phyloP scores from a whole-genome alignment of 2,888 invertebrate genomes.

The Unio delphinus region DNA sequence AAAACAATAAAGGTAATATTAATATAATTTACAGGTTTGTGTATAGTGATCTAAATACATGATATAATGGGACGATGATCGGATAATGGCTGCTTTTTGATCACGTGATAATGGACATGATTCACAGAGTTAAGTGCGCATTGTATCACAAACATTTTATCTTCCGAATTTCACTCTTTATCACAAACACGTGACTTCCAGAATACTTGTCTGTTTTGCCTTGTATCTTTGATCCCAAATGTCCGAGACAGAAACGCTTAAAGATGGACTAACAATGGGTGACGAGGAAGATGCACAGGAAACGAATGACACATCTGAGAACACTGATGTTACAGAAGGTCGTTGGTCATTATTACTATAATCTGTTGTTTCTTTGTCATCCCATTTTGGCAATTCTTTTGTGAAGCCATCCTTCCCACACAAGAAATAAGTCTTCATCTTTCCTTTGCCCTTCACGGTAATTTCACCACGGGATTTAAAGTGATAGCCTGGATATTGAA shows the following conservation, averaged over 20 bases:
- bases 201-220: slow-evolving; percentile 27
- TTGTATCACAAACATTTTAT: not conserved
- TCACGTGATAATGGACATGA: no score
- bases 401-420: slow-evolving; percentile 53
- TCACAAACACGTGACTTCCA: slow-evolving; percentile 38
- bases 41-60: no score
- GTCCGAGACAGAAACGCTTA: slow-evolving; percentile 3
- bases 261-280: slow-evolving; percentile 6
- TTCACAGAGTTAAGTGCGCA: no score
- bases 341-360: slow-evolving; percentile 7
- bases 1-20: no score
- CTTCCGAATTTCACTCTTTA: slow-evolving; percentile 1
- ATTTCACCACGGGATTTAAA: slow-evolving; percentile 74
- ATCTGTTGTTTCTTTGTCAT: slow-evolving; percentile 15
- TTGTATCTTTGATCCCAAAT: slow-evolving; percentile 21
- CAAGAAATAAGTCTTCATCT: slow-evolving; percentile 93
- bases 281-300: slow-evolving; percentile 14
- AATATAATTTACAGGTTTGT: no score
- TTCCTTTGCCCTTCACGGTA: slow-evolving; percentile 91
- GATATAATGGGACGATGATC: no score
- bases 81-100: no score
- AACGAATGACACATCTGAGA: slow-evolving; percentile 14
- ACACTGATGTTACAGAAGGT: slow-evolving; percentile 15
- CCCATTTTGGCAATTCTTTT: slow-evolving; percentile 46
- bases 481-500: slow-evolving; percentile 50